Evolutionary conservation across 2,888 invertebrate genomes (phyloP).

Genomic region (Gryllus longicercus): DNA sequence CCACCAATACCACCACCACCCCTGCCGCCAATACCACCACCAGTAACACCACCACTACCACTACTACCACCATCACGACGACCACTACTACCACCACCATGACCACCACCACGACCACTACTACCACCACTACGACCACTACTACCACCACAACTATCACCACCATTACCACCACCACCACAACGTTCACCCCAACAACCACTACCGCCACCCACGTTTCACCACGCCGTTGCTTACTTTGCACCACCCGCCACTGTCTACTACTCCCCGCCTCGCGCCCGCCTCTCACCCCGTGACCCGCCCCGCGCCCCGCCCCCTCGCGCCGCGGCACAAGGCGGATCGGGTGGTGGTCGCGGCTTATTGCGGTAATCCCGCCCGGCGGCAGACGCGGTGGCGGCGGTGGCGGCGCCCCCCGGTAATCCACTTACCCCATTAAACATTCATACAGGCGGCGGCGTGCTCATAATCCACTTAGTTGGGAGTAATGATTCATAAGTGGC

Average conservation of each 20-base stretch:
- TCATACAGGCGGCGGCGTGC: constrained; percentile 35
- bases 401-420: constrained; percentile 34
- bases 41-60: no score
- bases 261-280: neutral
- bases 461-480: constrained; percentile 38
- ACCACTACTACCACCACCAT: no score
- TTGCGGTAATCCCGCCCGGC: constrained; percentile 19
- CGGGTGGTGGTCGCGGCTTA: constrained; percentile 3
- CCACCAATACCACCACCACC: no score
- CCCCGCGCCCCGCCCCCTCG: neutral
- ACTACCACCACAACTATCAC: no score
- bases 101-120: no score
- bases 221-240: no score
- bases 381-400: neutral
- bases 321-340: neutral
- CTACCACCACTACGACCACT: no score
- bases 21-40: no score
- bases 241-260: neutral
- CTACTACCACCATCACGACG: no score
- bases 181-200: no score
- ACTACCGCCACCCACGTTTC: no score
- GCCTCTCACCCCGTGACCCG: neutral
- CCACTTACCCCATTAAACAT: constrained; percentile 40
- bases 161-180: no score
- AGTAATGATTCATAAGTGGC: constrained; percentile 38